These are phyloP conservation scores for Syngnathoides biaculeatus DNA, from an alignment of 2,113 vertebrate genomes.

Conservation along the genomic window DNA sequence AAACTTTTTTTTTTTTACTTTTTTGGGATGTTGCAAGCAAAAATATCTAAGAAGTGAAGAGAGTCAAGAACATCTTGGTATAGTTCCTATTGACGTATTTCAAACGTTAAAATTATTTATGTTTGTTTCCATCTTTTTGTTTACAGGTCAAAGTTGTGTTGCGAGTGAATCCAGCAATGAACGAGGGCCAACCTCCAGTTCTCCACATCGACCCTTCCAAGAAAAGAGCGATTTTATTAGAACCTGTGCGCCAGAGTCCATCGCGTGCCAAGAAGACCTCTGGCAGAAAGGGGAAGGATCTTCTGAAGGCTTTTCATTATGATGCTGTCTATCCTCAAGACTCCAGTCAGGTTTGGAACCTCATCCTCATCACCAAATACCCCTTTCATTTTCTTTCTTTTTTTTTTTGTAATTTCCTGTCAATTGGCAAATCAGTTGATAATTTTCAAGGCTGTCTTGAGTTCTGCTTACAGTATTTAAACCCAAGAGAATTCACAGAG, in stretches of 20 bases:
- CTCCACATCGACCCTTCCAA: constrained; percentile 62
- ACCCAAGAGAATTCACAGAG: constrained; percentile 22
- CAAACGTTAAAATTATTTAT: not conserved
- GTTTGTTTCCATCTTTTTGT: not conserved
- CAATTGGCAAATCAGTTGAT: constrained; percentile 29
- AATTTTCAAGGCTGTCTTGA: constrained; percentile 17
- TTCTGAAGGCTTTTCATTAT: constrained; percentile 54
- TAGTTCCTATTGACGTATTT: not conserved
- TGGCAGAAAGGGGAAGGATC: constrained; percentile 32
- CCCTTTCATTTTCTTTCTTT: not conserved
- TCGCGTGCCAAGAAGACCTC: constrained; percentile 29
- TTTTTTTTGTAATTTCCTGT: not conserved
- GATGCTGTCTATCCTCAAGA: constrained; percentile 57
- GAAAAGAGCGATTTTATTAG: constrained; percentile 66
- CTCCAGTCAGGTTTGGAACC: constrained; percentile 58
- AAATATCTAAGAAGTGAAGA: too few relatives aligned
- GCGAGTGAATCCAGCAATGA: constrained; percentile 54
- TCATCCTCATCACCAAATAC: not conserved
- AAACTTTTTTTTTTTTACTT: too few relatives aligned
- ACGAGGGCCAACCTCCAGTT: constrained; percentile 49
- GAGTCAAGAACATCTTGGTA: too few relatives aligned
- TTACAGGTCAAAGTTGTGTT: constrained; percentile 70
- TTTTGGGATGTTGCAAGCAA: too few relatives aligned
- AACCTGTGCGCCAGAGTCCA: constrained; percentile 45
- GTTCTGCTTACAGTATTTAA: constrained; percentile 32